Percentiles rank a stretch among this genome's conserved stretches.
Conservation (phyloP, 35 echinoderm and acorn worm genomes). For the Lytechinus variegatus region DNA sequence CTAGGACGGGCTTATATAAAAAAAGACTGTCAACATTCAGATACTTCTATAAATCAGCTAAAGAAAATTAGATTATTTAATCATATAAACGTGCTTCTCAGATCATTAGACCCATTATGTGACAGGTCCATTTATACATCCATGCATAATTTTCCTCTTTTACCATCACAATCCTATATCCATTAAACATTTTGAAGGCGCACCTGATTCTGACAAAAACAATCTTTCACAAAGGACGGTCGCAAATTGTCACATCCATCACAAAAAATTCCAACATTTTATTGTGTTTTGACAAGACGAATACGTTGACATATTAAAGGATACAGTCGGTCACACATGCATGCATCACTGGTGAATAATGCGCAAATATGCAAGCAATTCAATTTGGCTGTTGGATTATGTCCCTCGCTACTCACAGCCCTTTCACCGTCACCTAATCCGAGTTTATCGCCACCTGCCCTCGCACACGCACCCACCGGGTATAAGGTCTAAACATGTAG, state of each 20-base stretch:
- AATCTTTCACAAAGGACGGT: not conserved
- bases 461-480: not conserved
- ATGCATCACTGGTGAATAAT: not conserved
- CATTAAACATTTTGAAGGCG: not conserved
- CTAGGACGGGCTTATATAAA: too few species aligned
- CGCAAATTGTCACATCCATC: not conserved
- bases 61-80: too few species aligned
- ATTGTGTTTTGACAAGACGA: not conserved
- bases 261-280: not conserved
- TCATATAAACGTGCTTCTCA: too few species aligned
- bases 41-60: too few species aligned
- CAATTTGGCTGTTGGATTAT: not conserved
- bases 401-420: not conserved
- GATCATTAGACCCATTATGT: too few species aligned
- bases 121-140: not conserved
- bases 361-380: not conserved
- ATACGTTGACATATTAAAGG: not conserved
- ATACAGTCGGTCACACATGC: slow-evolving; percentile 1
- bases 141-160: not conserved
- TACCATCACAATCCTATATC: not conserved
- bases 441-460: not conserved
- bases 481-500: not conserved
- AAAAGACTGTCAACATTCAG: too few species aligned
- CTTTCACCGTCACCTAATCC: not conserved
- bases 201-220: not conserved